A percentile compares a stretch with the other conserved stretches of the same genome.
Conservation (phyloP, 2,113 vertebrate genomes). For the Chrysochloris asiatica region DNA sequence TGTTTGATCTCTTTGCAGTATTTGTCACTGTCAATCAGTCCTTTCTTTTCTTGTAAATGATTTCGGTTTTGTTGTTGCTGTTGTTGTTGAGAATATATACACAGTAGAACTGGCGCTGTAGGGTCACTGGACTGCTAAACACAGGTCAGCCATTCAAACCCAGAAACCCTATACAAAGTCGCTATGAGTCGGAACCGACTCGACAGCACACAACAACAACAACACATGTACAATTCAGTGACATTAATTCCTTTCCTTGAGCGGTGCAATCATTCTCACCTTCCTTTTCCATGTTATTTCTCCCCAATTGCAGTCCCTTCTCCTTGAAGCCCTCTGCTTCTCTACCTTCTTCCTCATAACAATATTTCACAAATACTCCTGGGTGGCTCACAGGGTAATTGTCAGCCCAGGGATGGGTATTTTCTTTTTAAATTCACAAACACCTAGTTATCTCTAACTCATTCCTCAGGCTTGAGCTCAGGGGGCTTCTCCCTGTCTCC, state of each 20-base stretch:
- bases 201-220: too few relatives aligned
- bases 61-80: neutral
- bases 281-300: neutral
- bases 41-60: neutral
- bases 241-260: neutral
- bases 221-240: neutral
- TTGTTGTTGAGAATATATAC: neutral
- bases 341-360: neutral
- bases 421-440: slow-evolving; percentile 42
- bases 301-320: neutral
- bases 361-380: neutral
- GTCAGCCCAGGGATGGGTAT: slow-evolving; percentile 29
- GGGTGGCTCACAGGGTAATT: neutral
- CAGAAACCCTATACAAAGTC: too few relatives aligned
- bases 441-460: slow-evolving; percentile 49
- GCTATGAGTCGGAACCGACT: too few relatives aligned
- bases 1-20: neutral
- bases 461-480: neutral
- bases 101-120: neutral
- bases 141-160: too few relatives aligned
- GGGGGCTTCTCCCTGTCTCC: neutral
- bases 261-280: neutral
- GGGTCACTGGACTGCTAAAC: too few relatives aligned
- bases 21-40: rapidly evolving
- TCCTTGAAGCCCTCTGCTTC: neutral